phyloP scores from a whole-genome alignment of 1,140 invertebrate species.

The Drosophila nigrodunni region DNA sequence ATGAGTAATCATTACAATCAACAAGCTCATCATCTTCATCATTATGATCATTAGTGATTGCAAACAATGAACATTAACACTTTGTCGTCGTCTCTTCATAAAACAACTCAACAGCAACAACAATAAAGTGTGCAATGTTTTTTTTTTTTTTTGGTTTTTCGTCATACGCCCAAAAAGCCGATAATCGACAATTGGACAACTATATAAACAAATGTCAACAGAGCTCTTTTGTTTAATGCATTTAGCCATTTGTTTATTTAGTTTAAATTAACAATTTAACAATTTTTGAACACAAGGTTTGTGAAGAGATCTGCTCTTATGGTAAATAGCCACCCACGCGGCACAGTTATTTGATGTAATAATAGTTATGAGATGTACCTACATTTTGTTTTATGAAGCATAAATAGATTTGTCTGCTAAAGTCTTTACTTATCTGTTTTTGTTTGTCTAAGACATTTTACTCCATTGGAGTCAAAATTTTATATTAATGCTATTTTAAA shows the following conservation, averaged over 20 bases:
- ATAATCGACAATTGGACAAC: slow-evolving; percentile 4
- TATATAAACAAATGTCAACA: slow-evolving; percentile 4
- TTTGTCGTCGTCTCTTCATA: slow-evolving; percentile 30
- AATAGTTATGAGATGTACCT: neutral
- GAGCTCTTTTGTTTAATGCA: neutral
- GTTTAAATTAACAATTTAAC: neutral
- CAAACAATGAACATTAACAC: slow-evolving; percentile 64
- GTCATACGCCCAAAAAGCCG: slow-evolving; percentile 17
- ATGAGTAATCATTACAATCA: slow-evolving; percentile 67
- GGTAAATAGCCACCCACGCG: too few relatives aligned
- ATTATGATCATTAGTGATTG: slow-evolving; percentile 20
- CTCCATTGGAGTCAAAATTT: too few relatives aligned
- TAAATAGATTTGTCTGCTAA: neutral
- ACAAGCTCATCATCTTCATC: slow-evolving; percentile 12
- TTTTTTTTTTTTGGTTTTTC: slow-evolving; percentile 24
- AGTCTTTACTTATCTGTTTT: too few relatives aligned
- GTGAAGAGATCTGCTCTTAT: neutral
- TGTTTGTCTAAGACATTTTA: too few relatives aligned
- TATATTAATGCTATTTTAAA: too few relatives aligned
- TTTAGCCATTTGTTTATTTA: neutral
- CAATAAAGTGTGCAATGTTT: neutral
- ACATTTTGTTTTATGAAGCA: neutral
- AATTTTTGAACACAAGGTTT: neutral
- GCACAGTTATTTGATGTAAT: too few relatives aligned
- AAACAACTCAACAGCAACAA: neutral